Conservation (phyloP, 2,888 invertebrate species). For the Automeris io region DNA sequence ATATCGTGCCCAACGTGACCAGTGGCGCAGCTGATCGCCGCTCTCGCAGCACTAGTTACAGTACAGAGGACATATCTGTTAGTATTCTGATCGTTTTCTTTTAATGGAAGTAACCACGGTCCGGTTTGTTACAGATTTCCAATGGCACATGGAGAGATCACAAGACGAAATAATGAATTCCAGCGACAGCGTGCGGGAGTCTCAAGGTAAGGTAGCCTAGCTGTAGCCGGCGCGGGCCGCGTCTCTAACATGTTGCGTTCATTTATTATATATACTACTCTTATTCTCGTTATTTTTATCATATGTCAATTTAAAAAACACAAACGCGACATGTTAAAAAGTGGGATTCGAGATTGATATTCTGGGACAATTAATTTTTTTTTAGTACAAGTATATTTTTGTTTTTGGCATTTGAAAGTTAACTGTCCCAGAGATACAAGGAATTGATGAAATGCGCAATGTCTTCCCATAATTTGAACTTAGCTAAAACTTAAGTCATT, state of each 20-base stretch:
- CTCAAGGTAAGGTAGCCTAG: conserved; percentile 86
- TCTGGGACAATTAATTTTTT: conserved; percentile 55
- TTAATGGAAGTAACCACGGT: conserved; percentile 1
- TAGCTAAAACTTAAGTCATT: conserved; percentile 56
- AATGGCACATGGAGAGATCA: conserved; percentile 91
- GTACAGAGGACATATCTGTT: too few species aligned
- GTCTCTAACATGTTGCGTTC: conserved; percentile 52
- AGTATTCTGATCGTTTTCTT: too few species aligned
- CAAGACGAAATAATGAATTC: conserved; percentile 92
- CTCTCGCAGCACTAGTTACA: too few species aligned
- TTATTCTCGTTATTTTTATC: too few species aligned
- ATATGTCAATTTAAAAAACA: too few species aligned
- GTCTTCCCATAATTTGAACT: conserved; percentile 76
- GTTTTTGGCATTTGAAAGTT: conserved; percentile 34
- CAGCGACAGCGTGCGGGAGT: conserved; percentile 91
- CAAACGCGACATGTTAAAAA: conserved; percentile 49
- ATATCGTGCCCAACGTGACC: too few species aligned
- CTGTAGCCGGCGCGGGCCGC: conserved; percentile 5
- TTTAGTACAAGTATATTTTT: conserved; percentile 3
- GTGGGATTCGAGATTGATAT: conserved; percentile 57
- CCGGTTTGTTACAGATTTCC: conserved; percentile 79
- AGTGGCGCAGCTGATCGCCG: too few species aligned
- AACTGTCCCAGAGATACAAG: conserved; percentile 64
- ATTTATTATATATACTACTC: too few species aligned
- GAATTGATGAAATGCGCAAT: conserved; percentile 78